Evolutionary conservation across 1,140 invertebrate species (phyloP).

Genomic region (Chironomus striatipennis): DNA sequence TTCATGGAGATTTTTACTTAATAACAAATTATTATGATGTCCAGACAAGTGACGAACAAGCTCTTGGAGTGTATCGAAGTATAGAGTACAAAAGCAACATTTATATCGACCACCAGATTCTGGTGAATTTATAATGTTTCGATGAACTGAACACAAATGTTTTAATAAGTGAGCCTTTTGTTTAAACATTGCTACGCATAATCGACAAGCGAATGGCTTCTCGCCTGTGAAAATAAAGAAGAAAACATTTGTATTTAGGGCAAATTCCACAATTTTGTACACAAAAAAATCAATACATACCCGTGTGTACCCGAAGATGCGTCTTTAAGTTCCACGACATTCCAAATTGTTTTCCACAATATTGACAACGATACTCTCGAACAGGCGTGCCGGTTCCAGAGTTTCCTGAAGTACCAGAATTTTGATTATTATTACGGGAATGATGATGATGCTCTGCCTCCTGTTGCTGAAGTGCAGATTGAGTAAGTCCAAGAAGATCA

Average conservation of each 20-base stretch:
- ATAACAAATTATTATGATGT: slow-evolving; percentile 72
- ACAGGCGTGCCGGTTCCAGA: slow-evolving; percentile 50
- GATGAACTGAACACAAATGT: slow-evolving; percentile 76
- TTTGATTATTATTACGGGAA: slow-evolving; percentile 36
- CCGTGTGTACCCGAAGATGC: slow-evolving; percentile 70
- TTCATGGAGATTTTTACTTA: slow-evolving; percentile 78
- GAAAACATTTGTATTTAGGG: background rate
- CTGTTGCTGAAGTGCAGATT: slow-evolving; percentile 29
- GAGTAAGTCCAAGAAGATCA: background rate
- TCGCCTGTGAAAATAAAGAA: slow-evolving; percentile 46
- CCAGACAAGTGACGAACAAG: slow-evolving; percentile 75
- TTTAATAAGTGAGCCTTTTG: slow-evolving; percentile 78
- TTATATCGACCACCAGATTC: slow-evolving; percentile 65
- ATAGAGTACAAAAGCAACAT: slow-evolving; percentile 76
- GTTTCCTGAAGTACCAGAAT: slow-evolving; percentile 43
- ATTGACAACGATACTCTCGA: slow-evolving; percentile 73
- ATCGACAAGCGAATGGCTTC: slow-evolving; percentile 75
- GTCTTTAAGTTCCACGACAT: slow-evolving; percentile 86
- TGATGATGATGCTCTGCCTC: slow-evolving; percentile 27
- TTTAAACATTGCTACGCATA: slow-evolving; percentile 82
- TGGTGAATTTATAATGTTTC: slow-evolving; percentile 67
- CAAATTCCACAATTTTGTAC: background rate
- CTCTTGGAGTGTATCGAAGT: slow-evolving; percentile 73
- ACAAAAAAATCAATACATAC: background rate
- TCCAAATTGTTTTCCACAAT: slow-evolving; percentile 80